Evolutionary conservation across 2,888 invertebrate species (phyloP).

Genomic region (Cosmia pyralina): DNA sequence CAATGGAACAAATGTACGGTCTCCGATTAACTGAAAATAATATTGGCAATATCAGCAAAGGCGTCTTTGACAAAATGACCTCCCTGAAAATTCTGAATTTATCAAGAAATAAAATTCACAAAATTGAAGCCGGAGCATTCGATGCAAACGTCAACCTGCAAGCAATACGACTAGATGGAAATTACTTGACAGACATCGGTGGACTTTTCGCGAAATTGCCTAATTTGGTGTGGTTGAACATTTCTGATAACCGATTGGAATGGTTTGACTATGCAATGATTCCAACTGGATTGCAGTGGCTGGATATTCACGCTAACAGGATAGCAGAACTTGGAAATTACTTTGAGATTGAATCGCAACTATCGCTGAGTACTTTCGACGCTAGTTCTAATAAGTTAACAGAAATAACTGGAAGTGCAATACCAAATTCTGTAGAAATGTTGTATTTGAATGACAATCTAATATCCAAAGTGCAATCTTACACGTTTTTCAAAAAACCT

Average conservation of each 20-base stretch:
- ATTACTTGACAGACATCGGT: slow-evolving; percentile 94
- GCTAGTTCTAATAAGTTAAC: slow-evolving; percentile 95
- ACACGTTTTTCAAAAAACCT: slow-evolving; percentile 96
- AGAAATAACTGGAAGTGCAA: slow-evolving; percentile 95
- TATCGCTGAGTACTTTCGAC: slow-evolving; percentile 95
- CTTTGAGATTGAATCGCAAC: slow-evolving; percentile 94
- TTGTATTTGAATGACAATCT: slow-evolving; percentile 95
- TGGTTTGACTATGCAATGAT: slow-evolving; percentile 96
- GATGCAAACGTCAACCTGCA: slow-evolving; percentile 94
- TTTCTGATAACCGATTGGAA: slow-evolving; percentile 95
- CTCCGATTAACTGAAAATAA: slow-evolving; percentile 96
- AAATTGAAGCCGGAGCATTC: slow-evolving; percentile 94
- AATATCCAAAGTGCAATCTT: slow-evolving; percentile 95
- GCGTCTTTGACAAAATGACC: slow-evolving; percentile 94
- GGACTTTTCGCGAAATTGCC: slow-evolving; percentile 95
- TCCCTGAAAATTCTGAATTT: slow-evolving; percentile 95
- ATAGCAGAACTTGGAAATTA: slow-evolving; percentile 96
- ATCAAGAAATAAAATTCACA: slow-evolving; percentile 95
- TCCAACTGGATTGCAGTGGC: slow-evolving; percentile 95
- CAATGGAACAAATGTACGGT: slow-evolving; percentile 94
- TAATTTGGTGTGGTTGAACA: slow-evolving; percentile 95
- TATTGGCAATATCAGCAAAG: slow-evolving; percentile 94
- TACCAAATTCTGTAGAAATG: slow-evolving; percentile 95
- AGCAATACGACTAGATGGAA: slow-evolving; percentile 95
- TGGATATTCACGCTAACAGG: slow-evolving; percentile 96